Conservation (phyloP, 2,113 vertebrate genomes). For the Zootoca vivipara region DNA sequence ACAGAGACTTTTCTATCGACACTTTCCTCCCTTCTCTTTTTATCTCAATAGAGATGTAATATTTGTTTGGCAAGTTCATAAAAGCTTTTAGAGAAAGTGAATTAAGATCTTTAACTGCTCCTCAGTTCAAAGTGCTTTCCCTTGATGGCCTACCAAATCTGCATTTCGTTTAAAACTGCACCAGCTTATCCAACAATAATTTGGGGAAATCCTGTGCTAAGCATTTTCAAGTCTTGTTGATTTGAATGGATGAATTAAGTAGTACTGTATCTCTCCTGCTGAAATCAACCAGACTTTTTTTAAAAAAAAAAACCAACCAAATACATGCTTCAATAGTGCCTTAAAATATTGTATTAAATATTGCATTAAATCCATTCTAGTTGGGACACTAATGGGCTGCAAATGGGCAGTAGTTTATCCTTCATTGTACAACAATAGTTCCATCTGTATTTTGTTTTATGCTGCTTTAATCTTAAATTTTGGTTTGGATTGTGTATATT, state of each 20-base stretch:
- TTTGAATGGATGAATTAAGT: not conserved
- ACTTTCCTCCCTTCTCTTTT: slow-evolving; percentile 71
- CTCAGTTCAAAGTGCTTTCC: slow-evolving; percentile 46
- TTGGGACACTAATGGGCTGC: no score
- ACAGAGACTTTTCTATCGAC: slow-evolving; percentile 69
- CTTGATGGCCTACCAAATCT: slow-evolving; percentile 54
- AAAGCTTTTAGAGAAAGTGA: slow-evolving; percentile 74
- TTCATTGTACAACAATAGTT: no score
- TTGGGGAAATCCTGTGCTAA: not conserved
- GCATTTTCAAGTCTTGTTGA: not conserved
- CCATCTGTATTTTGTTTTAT: no score
- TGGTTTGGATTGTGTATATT: no score
- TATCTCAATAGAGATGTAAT: slow-evolving; percentile 61
- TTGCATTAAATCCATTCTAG: no score
- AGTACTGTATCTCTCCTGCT: no score
- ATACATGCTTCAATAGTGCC: no score
- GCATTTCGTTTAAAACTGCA: slow-evolving; percentile 44
- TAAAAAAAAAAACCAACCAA: no score
- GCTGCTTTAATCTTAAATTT: no score
- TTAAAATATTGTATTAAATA: no score
- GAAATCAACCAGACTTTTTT: no score
- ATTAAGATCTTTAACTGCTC: slow-evolving; percentile 71
- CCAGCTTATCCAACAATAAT: not conserved
- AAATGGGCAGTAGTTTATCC: no score
- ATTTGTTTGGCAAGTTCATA: slow-evolving; percentile 72